phyloP scores from a whole-genome alignment of 2,888 invertebrate genomes.

The Cosmia pyralina region DNA sequence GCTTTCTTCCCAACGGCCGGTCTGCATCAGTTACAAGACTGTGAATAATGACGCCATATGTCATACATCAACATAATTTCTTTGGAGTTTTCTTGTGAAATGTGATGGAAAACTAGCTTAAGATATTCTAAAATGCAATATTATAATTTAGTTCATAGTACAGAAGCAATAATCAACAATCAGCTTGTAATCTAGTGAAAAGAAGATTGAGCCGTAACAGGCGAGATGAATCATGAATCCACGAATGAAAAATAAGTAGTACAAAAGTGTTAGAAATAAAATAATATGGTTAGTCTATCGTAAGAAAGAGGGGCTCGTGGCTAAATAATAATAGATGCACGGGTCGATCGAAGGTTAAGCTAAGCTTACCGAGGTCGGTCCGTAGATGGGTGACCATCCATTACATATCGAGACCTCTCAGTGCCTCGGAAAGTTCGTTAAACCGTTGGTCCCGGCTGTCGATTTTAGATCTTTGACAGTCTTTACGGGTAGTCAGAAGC shows the following conservation, averaged over 20 bases:
- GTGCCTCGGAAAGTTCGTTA: no score
- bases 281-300: no score
- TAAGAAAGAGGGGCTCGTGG: not conserved
- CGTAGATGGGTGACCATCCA: not conserved
- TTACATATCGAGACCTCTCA: no score
- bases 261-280: not conserved
- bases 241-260: not conserved
- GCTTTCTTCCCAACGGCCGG: constrained; percentile 14
- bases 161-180: not conserved
- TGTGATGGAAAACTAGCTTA: constrained; percentile 10
- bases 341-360: not conserved
- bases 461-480: no score
- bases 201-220: constrained; percentile 4
- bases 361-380: not conserved
- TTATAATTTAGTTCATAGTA: not conserved
- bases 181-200: not conserved
- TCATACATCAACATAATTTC: constrained; percentile 59
- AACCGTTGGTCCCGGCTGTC: no score
- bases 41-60: constrained; percentile 49
- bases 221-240: not conserved
- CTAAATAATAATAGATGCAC: not conserved
- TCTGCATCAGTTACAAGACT: constrained; percentile 39
- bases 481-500: not conserved
- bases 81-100: constrained; percentile 27
- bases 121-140: not conserved